These are phyloP conservation scores for Aporophyla nigra DNA, from an alignment of 2,888 invertebrate genomes.

Conservation along the genomic window DNA sequence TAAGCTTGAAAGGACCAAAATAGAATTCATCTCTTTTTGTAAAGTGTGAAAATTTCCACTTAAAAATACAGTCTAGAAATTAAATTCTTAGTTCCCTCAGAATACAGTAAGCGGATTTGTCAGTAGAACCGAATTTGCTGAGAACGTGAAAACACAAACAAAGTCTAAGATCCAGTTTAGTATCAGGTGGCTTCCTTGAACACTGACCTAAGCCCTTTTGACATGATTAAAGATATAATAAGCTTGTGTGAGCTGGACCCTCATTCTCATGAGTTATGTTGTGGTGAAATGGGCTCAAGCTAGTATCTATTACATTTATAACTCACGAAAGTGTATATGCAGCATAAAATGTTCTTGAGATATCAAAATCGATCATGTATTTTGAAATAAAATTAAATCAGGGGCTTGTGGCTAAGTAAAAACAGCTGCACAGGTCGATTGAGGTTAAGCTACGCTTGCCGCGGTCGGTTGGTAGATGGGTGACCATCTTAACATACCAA, in stretches of 20 bases:
- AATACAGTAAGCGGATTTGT: slow-evolving; percentile 21
- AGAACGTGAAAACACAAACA: slow-evolving; percentile 22
- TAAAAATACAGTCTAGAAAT: slow-evolving; percentile 6
- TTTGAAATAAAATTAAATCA: background rate
- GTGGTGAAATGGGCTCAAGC: slow-evolving; percentile 7
- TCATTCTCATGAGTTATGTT: slow-evolving; percentile 28
- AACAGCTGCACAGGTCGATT: too few relatives aligned
- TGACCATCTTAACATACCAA: too few relatives aligned
- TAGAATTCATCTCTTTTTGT: background rate
- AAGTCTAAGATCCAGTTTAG: slow-evolving; percentile 18
- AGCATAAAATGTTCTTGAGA: background rate
- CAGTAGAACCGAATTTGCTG: background rate
- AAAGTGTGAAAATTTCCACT: background rate
- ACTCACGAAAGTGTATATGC: background rate
- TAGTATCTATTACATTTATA: background rate
- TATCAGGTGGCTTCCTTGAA: slow-evolving; percentile 35
- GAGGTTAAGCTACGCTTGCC: too few relatives aligned
- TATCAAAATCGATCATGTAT: background rate
- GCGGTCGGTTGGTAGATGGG: too few relatives aligned
- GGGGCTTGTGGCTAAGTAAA: too few relatives aligned
- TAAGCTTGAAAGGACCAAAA: too few relatives aligned
- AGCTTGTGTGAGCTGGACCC: slow-evolving; percentile 13
- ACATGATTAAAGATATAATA: slow-evolving; percentile 50
- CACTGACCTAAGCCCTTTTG: slow-evolving; percentile 28
- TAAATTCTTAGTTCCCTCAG: slow-evolving; percentile 4